Evolutionary conservation across 2,113 vertebrate genomes (phyloP), one percentile per base, ranked within the genome.

Genomic region (Takifugu bimaculatus): DNA sequence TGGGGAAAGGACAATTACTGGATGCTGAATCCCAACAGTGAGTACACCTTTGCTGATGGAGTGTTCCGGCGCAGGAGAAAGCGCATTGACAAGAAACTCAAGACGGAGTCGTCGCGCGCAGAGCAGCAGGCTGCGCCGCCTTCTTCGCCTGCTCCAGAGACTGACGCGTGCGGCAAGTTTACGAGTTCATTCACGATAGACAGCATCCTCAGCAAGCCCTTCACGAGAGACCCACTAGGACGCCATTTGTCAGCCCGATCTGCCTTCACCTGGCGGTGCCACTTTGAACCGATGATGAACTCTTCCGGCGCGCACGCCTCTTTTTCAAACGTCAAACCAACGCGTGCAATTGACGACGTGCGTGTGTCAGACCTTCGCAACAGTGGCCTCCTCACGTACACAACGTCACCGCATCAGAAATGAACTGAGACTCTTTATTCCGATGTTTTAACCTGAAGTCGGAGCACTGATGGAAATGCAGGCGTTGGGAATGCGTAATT

Each of bases 1-100:
- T 97, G 96, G 96, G 96, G 95, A 54, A 98, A 98, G 84, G 96
- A 97, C 88, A 98, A 97, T 85, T 98, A 95, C 88, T 98, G 96
- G 96, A 97, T 96, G 94, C 92, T 98, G 57, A 98, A 96, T 77
- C 96, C 96, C 12, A 93, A 94, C 65, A 97, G 95, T 85, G 95
- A 97, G 65, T 98, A 98, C 90, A 97, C 96, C 49, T 97, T 97
- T 63, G 96, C 95, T 2, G 96, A 97, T 54, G 96, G 96, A 13
- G 94, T 97, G 75, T 98, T 98, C 85, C 89, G 94, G 64, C 92
- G 96, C 63, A 88, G 96, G 66, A 93, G 95, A 75, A 97, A 96
- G 75, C 93, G 96, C 68, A 94, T 98, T 35, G 86, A 72, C 67
- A 92, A 92, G 44, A 88, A 84, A 14, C 47, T 74, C 0, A 48